phyloP scores from a whole-genome alignment of 2,113 vertebrate genomes.

The Ophthalmolycus amberensis region DNA sequence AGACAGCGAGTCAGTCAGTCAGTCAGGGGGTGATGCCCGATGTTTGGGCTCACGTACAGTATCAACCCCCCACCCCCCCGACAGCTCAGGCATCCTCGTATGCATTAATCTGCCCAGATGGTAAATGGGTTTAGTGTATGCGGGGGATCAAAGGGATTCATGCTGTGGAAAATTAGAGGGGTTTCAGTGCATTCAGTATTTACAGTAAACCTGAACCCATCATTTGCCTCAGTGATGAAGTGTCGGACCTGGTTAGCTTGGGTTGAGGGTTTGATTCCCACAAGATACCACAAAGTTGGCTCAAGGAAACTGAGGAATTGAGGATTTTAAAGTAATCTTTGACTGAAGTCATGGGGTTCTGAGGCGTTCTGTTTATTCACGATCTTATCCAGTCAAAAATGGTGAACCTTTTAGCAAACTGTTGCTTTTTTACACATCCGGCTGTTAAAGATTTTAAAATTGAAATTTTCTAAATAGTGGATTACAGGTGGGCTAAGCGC shows the following conservation, averaged over 20 bases:
- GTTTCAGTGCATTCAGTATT: conserved; percentile 39
- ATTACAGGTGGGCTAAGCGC: background rate
- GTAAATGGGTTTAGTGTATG: conserved; percentile 51
- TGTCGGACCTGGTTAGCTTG: background rate
- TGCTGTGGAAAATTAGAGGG: conserved; percentile 54
- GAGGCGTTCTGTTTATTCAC: background rate
- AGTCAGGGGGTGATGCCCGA: conserved; percentile 27
- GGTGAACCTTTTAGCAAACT: background rate
- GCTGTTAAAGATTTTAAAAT: background rate
- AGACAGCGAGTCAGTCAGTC: conserved; percentile 61
- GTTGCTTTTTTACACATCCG: no score
- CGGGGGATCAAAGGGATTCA: conserved; percentile 36
- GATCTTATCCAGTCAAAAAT: background rate
- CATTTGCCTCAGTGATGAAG: conserved; percentile 12
- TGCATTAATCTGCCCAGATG: conserved; percentile 68
- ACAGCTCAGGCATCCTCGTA: conserved; percentile 8
- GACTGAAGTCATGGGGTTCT: background rate
- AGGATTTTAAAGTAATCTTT: background rate
- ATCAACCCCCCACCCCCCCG: background rate
- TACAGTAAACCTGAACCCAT: conserved; percentile 26
- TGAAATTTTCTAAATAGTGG: no score
- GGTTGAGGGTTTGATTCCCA: conserved; percentile 23
- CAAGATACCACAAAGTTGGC: background rate
- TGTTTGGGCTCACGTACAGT: conserved; percentile 24
- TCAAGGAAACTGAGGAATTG: background rate